A percentile compares a stretch with the other conserved stretches of the same genome.
Evolutionary conservation across 2,113 vertebrate genomes (phyloP).

Genomic region (Paratilapia polleni): DNA sequence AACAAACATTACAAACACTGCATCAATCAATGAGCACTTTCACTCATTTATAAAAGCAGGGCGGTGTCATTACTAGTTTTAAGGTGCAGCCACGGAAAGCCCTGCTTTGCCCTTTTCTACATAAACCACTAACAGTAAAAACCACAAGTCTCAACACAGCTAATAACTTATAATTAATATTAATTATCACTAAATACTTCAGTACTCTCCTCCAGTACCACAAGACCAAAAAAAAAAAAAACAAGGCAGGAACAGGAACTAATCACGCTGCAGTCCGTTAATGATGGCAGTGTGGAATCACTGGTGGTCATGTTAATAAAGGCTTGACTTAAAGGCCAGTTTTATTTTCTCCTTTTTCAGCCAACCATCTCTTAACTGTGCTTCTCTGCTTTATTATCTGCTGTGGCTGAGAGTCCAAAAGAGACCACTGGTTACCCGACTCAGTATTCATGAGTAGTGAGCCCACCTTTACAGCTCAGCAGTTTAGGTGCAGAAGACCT

Average conservation of each 20-base stretch:
- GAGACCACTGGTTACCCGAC: neutral
- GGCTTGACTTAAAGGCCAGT: neutral
- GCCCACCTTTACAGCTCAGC: neutral
- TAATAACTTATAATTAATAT: neutral
- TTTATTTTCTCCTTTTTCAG: neutral
- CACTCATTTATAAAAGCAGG: neutral
- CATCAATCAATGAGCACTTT: neutral
- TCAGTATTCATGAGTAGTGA: neutral
- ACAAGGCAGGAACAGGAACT: no score
- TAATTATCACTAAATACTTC: no score
- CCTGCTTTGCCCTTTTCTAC: neutral
- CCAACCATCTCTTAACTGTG: neutral
- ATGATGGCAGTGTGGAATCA: neutral
- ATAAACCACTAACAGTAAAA: slow-evolving; percentile 6
- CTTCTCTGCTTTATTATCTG: neutral
- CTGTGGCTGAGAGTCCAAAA: neutral
- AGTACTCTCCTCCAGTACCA: neutral
- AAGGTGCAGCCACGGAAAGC: neutral
- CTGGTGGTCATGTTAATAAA: neutral
- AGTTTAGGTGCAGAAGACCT: neutral
- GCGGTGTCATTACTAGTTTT: neutral
- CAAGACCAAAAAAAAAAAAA: neutral
- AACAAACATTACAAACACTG: neutral
- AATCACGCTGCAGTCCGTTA: neutral
- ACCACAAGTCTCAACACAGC: neutral